Percentiles rank a stretch among this genome's conserved stretches.
phyloP scores from a whole-genome alignment of 2,888 invertebrate species.

The Leucophora obtusa region DNA sequence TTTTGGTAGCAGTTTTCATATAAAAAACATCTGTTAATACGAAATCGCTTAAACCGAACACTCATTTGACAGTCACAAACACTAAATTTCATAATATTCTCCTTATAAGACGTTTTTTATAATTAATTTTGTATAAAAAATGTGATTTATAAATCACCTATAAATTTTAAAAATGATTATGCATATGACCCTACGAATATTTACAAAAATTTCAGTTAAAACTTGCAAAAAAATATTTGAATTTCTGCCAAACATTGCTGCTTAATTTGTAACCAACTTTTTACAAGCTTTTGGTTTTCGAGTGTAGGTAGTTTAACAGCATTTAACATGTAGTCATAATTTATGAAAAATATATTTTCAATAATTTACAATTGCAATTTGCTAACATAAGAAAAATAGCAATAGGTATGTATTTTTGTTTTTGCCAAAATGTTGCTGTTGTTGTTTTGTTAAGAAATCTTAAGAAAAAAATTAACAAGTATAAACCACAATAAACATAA shows the following conservation, averaged over 20 bases:
- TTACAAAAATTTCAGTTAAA: not conserved
- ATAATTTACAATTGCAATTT: slow-evolving; percentile 58
- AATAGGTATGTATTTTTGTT: slow-evolving; percentile 1
- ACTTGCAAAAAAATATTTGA: not conserved
- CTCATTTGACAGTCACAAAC: too few relatives aligned
- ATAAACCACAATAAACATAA: not conserved
- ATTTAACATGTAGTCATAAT: slow-evolving; percentile 33
- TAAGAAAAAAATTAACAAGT: slow-evolving; percentile 19
- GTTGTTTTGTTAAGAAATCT: slow-evolving; percentile 29
- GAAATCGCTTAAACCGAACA: too few relatives aligned
- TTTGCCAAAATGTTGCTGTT: slow-evolving; percentile 44
- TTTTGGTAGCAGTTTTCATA: too few relatives aligned
- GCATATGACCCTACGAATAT: too few relatives aligned
- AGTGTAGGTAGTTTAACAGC: slow-evolving; percentile 11
- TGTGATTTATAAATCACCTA: too few relatives aligned
- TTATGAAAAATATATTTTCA: slow-evolving; percentile 34
- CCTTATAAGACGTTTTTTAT: too few relatives aligned
- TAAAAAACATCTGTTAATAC: too few relatives aligned
- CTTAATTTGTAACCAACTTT: not conserved
- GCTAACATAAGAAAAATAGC: slow-evolving; percentile 38
- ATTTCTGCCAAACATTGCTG: not conserved
- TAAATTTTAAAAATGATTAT: too few relatives aligned
- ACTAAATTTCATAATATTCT: too few relatives aligned
- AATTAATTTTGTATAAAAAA: too few relatives aligned
- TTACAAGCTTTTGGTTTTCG: slow-evolving; percentile 2